Conservation (phyloP, 2,888 invertebrate genomes). For the Exephanes ischioxanthus region DNA sequence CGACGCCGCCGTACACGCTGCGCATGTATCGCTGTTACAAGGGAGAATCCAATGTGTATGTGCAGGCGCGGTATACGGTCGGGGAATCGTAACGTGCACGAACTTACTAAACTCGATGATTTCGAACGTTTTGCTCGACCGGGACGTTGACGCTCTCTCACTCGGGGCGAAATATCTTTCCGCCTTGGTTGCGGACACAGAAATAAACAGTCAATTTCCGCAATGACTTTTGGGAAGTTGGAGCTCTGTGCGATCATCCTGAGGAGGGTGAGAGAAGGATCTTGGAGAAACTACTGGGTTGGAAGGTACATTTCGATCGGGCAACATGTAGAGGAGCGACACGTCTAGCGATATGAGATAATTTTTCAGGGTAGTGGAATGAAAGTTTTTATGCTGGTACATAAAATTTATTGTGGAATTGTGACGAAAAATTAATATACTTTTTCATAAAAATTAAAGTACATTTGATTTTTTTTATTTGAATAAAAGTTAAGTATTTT, state of each 20-base stretch:
- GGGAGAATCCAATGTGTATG: constrained; percentile 17
- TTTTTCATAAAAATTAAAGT: too few species aligned
- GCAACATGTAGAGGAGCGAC: too few species aligned
- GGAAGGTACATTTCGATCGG: too few species aligned
- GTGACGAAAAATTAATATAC: too few species aligned
- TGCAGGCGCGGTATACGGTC: background rate
- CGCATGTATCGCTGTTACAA: constrained; percentile 6
- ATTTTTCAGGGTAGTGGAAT: too few species aligned
- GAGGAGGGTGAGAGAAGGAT: too few species aligned
- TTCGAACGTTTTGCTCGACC: background rate
- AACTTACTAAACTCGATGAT: constrained; percentile 6
- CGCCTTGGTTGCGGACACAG: background rate
- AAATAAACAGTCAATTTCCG: background rate
- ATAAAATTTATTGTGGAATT: too few species aligned
- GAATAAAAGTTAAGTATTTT: too few species aligned
- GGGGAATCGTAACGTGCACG: constrained; percentile 1
- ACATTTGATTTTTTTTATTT: too few species aligned
- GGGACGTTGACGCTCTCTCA: background rate
- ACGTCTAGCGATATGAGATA: too few species aligned
- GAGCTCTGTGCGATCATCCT: background rate
- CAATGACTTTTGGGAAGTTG: background rate
- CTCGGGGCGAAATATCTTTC: background rate
- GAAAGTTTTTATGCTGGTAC: too few species aligned
- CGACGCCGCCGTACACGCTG: background rate
- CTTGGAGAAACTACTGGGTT: too few species aligned